Evolutionary conservation across 2,113 vertebrate genomes (phyloP).

Genomic region (Leiothrix lutea): DNA sequence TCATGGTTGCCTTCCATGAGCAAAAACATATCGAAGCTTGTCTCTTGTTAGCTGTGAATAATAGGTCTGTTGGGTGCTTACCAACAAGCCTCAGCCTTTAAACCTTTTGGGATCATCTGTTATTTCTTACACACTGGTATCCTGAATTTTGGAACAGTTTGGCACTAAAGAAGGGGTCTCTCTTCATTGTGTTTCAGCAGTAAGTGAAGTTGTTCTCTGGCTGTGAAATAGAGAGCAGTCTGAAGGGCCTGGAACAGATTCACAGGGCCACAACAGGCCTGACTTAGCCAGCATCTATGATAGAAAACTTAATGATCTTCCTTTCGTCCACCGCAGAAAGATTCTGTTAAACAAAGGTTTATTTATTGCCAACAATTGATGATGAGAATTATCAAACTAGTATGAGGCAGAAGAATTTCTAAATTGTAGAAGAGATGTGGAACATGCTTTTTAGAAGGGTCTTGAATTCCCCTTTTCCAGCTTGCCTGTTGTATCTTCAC

Average conservation of each 20-base stretch:
- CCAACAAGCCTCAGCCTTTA: neutral
- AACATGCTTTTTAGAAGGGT: neutral
- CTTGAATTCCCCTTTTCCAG: neutral
- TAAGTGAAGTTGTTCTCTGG: neutral
- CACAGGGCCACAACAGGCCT: neutral
- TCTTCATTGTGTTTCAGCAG: neutral
- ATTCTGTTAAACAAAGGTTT: neutral
- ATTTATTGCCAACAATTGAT: neutral
- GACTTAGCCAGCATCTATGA: neutral
- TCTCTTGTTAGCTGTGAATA: neutral
- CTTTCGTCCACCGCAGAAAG: neutral
- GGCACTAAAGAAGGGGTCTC: neutral
- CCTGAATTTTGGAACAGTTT: neutral
- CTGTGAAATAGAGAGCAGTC: neutral
- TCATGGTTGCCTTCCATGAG: neutral
- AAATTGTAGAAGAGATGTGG: neutral
- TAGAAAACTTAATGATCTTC: neutral
- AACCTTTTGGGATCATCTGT: neutral
- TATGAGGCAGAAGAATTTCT: neutral
- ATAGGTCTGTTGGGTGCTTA: neutral
- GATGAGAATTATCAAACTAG: neutral
- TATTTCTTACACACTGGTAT: neutral
- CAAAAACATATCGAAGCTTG: neutral
- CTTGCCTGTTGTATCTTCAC: neutral
- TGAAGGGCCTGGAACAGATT: neutral